Evolutionary conservation across 2,888 invertebrate genomes (phyloP).

Genomic region (Lasius platythorax): DNA sequence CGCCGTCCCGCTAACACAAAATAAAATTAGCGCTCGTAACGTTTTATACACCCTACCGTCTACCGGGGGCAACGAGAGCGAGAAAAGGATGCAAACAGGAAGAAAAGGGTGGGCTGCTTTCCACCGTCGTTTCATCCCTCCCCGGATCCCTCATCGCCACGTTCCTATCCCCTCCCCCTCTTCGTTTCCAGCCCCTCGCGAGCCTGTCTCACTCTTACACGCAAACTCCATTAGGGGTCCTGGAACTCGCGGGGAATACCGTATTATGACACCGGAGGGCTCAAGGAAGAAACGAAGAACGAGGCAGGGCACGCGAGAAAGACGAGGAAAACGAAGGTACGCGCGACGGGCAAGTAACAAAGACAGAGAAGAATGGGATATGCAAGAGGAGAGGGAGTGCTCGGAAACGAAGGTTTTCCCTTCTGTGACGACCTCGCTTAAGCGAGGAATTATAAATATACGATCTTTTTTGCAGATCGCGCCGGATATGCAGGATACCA

Average conservation of each 20-base stretch:
- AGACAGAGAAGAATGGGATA: constrained; percentile 7
- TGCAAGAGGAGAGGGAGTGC: not conserved
- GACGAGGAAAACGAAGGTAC: constrained; percentile 46
- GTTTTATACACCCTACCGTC: constrained; percentile 71
- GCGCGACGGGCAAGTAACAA: not conserved
- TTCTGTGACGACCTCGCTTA: constrained; percentile 34
- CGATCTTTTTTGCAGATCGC: constrained; percentile 29
- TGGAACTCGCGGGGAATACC: constrained; percentile 77
- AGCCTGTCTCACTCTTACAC: constrained; percentile 82
- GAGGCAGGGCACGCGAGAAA: constrained; percentile 35
- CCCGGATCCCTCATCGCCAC: constrained; percentile 42
- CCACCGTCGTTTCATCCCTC: constrained; percentile 41
- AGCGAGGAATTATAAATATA: constrained; percentile 57
- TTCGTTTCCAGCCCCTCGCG: constrained; percentile 32
- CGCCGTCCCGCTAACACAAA: constrained; percentile 71
- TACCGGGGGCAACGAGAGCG: constrained; percentile 31
- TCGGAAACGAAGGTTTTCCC: constrained; percentile 30
- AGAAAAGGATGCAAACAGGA: constrained; percentile 40
- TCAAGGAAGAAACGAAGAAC: constrained; percentile 63
- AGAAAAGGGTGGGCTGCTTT: constrained; percentile 41
- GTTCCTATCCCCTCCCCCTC: constrained; percentile 10
- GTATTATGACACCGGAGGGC: constrained; percentile 79
- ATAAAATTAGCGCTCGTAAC: constrained; percentile 80
- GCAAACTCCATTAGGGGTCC: constrained; percentile 84
- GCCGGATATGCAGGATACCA: constrained; percentile 20